Base-by-base conservation (phyloP, 2,888 invertebrate species). In the Cyaniris semiargus region DNA sequence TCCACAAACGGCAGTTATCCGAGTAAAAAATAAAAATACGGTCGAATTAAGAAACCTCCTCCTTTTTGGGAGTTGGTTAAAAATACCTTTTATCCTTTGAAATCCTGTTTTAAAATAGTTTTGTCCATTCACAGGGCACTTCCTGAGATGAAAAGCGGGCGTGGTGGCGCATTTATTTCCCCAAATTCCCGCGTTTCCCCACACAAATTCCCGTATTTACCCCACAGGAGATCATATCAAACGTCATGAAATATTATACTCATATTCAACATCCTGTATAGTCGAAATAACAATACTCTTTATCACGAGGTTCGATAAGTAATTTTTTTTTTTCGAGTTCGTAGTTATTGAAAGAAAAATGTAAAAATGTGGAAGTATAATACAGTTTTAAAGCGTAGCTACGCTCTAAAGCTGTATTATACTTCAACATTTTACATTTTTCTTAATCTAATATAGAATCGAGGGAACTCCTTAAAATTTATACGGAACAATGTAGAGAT, bases 91-190 rank as follows among this genome's bases (percentile, higher is more conserved):
- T 31, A 66, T 66, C 66, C 72, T 48, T 56, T 77, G 58, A 71
- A 77, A 72, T 71, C 71, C 71, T 56, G 31, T 70, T 48, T 53
- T 53, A 77, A 76, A 72, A 72, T 56, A 34, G 70, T 48, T 66
- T 66, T 48, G 66, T 66, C 71, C 56, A 79, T 79, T 75, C 76
- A 76, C 56, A 53, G 76, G 77, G 76, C 78, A 79, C 79, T 79
- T 78, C 79, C 78, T 60, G 76, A 76, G 78, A 80, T 79, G 78
- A 79, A 81, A 81, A 80, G 78, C 77, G 79, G 77, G 78, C 80
- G 81, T 82, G 81, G 80, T 77, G 80, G 80, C 81, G 81, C 82
- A 82, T 81, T 80, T 81, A 44, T 80, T 78, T 80, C 71, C 74
- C 44, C 31, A 18, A 56, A 75, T 66, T 66, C 66, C 31, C 66